phyloP scores from a whole-genome alignment of 1,140 invertebrate species.

The Xylocopa sonorina region DNA sequence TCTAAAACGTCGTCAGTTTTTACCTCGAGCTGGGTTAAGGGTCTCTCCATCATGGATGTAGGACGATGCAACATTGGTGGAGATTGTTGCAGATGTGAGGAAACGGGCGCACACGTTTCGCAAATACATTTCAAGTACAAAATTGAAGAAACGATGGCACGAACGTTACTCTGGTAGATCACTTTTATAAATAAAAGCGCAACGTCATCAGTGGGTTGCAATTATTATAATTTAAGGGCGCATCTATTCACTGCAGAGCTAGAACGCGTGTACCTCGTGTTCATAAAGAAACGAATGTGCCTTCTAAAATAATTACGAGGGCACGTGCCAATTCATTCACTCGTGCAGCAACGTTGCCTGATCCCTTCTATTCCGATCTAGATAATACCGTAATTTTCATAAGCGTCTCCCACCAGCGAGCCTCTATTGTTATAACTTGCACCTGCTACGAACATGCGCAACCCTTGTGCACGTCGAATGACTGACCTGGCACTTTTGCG shows the following conservation, averaged over 20 bases:
- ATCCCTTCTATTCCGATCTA: slow-evolving; percentile 24
- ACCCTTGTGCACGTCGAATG: slow-evolving; percentile 16
- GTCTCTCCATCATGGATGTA: background rate
- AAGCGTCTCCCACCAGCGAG: slow-evolving; percentile 13
- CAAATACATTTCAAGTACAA: too few species aligned
- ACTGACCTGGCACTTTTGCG: slow-evolving; percentile 23
- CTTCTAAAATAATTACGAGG: slow-evolving; percentile 2
- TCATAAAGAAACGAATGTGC: background rate
- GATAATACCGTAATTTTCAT: slow-evolving; percentile 42
- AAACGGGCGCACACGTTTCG: too few species aligned
- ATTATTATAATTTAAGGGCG: background rate
- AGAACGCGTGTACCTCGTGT: background rate
- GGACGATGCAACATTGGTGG: background rate
- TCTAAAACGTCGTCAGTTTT: slow-evolving; percentile 4
- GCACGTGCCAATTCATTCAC: background rate
- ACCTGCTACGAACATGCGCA: slow-evolving; percentile 12
- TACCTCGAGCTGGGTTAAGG: background rate
- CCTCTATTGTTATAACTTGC: slow-evolving; percentile 40
- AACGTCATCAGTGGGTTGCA: too few species aligned
- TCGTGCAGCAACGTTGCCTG: background rate
- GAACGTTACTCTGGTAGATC: too few species aligned
- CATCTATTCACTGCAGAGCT: background rate
- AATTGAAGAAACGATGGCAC: too few species aligned
- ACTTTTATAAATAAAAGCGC: too few species aligned
- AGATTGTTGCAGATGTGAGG: background rate